phyloP scores from a whole-genome alignment of 2,888 invertebrate species.

The Bellardia bayeri region DNA sequence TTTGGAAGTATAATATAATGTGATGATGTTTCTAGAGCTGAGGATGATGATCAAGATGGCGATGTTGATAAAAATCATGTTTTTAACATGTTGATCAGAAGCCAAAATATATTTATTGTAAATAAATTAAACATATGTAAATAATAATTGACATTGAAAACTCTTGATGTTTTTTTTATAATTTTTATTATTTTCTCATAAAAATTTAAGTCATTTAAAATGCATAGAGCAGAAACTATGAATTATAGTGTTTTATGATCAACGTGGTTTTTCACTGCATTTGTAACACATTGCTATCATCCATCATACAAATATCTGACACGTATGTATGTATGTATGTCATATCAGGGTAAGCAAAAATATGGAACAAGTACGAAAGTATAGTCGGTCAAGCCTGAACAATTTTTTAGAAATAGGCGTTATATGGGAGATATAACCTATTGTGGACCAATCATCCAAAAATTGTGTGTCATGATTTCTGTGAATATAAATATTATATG shows the following conservation, averaged over 20 bases:
- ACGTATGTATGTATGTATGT: no score
- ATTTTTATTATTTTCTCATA: slow-evolving; percentile 12
- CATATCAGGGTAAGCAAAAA: no score
- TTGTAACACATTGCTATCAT: no score
- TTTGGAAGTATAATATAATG: not conserved
- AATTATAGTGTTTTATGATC: not conserved
- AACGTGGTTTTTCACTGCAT: no score
- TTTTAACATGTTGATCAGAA: slow-evolving; percentile 45
- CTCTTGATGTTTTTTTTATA: slow-evolving; percentile 3
- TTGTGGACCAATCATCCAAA: no score
- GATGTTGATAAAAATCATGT: slow-evolving; percentile 27
- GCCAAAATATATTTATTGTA: slow-evolving; percentile 38
- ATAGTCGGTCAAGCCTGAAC: no score
- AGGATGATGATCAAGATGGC: not conserved
- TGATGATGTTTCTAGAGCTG: not conserved
- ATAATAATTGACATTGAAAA: slow-evolving; percentile 24
- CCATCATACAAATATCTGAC: no score
- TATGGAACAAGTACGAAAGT: no score
- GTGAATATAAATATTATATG: no score
- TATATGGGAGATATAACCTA: no score
- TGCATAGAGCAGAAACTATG: not conserved
- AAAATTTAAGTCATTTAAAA: not conserved
- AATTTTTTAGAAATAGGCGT: no score
- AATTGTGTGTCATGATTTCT: no score
- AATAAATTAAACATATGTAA: slow-evolving; percentile 30